phyloP scores from a whole-genome alignment of 2,888 invertebrate genomes.

The Schizotus pectinicornis region DNA sequence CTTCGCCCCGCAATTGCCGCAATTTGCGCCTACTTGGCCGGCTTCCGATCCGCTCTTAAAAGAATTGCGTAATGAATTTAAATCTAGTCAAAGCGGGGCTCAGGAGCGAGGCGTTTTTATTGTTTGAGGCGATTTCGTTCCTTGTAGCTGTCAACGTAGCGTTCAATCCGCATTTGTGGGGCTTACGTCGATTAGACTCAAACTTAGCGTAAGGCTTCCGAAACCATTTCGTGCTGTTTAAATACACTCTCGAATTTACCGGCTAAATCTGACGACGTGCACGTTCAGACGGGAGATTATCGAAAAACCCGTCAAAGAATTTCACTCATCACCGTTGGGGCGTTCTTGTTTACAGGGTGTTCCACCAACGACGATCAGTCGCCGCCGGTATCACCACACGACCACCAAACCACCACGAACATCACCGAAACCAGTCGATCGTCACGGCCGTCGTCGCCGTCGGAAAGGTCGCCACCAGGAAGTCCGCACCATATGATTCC shows the following conservation, averaged over 20 bases:
- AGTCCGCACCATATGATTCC: slow-evolving; percentile 52
- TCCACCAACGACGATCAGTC: slow-evolving; percentile 74
- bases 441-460: slow-evolving; percentile 61
- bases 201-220: slow-evolving; percentile 55
- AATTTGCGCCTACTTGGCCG: slow-evolving; percentile 29
- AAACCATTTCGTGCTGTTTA: slow-evolving; percentile 53
- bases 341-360: slow-evolving; percentile 67
- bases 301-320: background rate
- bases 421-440: slow-evolving; percentile 57
- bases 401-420: slow-evolving; percentile 39
- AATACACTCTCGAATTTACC: slow-evolving; percentile 38
- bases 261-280: slow-evolving; percentile 6
- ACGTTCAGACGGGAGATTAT: background rate
- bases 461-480: slow-evolving; percentile 50
- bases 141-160: slow-evolving; percentile 46
- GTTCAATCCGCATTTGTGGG: slow-evolving; percentile 50
- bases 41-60: slow-evolving; percentile 28
- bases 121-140: slow-evolving; percentile 49
- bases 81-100: slow-evolving; percentile 44
- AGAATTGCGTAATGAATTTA: slow-evolving; percentile 42
- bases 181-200: slow-evolving; percentile 57
- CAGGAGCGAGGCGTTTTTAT: slow-evolving; percentile 48
- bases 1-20: slow-evolving; percentile 28
- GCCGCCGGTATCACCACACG: slow-evolving; percentile 67
- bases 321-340: background rate